Conservation (phyloP, 2,113 vertebrate genomes). For the Piprites chloris region DNA sequence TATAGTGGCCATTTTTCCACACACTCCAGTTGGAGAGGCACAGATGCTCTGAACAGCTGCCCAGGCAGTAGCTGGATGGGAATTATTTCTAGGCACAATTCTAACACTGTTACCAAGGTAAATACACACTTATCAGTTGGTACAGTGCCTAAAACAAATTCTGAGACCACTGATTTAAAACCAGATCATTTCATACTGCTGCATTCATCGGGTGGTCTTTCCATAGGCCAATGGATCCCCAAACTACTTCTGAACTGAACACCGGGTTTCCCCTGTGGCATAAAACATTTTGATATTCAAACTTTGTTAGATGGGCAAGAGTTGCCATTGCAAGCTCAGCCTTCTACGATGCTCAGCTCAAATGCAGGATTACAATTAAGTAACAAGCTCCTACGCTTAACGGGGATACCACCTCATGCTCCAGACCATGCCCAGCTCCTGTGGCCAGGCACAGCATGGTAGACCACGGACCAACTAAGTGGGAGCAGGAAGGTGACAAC, state of each 20-base stretch:
- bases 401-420: fast-evolving
- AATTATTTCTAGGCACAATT: neutral
- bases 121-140: neutral
- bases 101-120: neutral
- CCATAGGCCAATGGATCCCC: neutral
- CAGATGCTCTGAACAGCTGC: neutral
- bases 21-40: neutral
- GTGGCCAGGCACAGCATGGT: neutral
- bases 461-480: neutral
- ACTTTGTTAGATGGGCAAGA: neutral
- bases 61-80: neutral
- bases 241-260: neutral
- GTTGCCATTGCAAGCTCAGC: neutral
- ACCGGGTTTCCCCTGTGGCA: neutral
- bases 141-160: neutral
- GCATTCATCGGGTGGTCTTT: neutral
- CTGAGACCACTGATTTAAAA: neutral
- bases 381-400: neutral
- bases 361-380: neutral
- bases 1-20: neutral
- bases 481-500: neutral
- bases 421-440: neutral
- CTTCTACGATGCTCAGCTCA: neutral
- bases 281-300: neutral
- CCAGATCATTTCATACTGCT: neutral